Evolutionary conservation across 2,113 vertebrate species (phyloP).

Genomic region (Cromileptes altivelis): DNA sequence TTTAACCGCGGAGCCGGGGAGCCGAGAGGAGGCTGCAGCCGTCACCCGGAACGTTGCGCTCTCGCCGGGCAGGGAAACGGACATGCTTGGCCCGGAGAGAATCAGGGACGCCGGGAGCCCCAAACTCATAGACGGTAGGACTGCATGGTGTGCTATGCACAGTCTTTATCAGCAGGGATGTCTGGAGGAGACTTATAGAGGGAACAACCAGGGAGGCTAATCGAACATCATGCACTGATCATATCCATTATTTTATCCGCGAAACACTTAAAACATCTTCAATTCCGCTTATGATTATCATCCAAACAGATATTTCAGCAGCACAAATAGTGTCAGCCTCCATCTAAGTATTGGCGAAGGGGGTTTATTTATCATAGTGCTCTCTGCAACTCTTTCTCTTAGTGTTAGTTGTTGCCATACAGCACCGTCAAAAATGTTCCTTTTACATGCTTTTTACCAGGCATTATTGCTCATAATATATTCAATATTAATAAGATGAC

Average conservation of each 20-base stretch:
- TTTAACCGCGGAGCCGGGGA: constrained; percentile 85
- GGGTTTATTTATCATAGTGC: too few species aligned
- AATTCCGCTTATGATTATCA: not conserved
- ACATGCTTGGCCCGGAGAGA: constrained; percentile 92
- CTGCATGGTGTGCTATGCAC: not conserved
- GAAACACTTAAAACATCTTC: constrained; percentile 8
- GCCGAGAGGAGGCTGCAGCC: constrained; percentile 89
- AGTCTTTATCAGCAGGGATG: not conserved
- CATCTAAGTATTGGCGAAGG: too few species aligned
- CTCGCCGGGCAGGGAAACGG: constrained; percentile 91
- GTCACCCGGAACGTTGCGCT: constrained; percentile 86
- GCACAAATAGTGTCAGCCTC: not conserved
- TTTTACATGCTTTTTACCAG: not conserved
- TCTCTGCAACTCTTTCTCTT: not conserved
- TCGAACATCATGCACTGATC: not conserved
- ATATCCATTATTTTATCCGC: not conserved
- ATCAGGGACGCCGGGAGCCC: constrained; percentile 91
- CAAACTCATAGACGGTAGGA: constrained; percentile 94
- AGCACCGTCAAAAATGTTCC: not conserved
- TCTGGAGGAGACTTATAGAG: not conserved
- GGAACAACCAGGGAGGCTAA: not conserved
- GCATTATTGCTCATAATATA: not conserved
- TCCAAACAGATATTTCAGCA: not conserved
- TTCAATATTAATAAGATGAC: not conserved
- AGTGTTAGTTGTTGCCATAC: not conserved